These are phyloP conservation scores for Solenopsis fugax DNA, from an alignment of 1,140 invertebrate genomes.

Conservation along the genomic window DNA sequence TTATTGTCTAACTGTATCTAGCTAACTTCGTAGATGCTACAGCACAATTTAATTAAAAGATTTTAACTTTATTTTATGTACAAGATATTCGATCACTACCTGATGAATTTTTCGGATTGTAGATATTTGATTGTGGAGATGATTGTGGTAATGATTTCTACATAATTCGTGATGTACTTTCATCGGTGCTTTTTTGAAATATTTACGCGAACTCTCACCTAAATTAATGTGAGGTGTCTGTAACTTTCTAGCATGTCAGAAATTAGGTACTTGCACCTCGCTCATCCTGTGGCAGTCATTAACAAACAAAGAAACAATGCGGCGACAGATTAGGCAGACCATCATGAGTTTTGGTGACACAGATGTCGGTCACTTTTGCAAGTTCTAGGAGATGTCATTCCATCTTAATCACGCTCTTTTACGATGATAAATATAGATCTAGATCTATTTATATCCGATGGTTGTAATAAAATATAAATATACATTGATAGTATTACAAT, in stretches of 20 bases:
- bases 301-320: slow-evolving; percentile 49
- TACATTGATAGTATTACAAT: background rate
- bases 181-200: slow-evolving; percentile 15
- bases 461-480: background rate
- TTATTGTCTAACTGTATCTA: no score
- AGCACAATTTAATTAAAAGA: background rate
- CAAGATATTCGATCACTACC: background rate
- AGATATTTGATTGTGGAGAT: background rate
- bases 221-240: slow-evolving; percentile 34
- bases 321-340: background rate
- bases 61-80: background rate
- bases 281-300: slow-evolving; percentile 8
- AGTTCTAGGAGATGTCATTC: background rate
- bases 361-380: background rate
- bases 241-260: slow-evolving; percentile 47
- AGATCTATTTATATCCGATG: background rate
- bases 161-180: background rate
- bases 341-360: slow-evolving; percentile 11
- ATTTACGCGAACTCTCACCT: slow-evolving; percentile 43
- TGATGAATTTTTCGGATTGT: background rate
- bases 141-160: background rate
- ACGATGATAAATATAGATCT: no score
- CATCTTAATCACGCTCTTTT: background rate
- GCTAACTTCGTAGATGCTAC: no score
- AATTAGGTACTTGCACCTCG: slow-evolving; percentile 1